These are phyloP conservation scores for Apteryx mantelli DNA, from an alignment of 2,113 vertebrate genomes.

Conservation along the genomic window DNA sequence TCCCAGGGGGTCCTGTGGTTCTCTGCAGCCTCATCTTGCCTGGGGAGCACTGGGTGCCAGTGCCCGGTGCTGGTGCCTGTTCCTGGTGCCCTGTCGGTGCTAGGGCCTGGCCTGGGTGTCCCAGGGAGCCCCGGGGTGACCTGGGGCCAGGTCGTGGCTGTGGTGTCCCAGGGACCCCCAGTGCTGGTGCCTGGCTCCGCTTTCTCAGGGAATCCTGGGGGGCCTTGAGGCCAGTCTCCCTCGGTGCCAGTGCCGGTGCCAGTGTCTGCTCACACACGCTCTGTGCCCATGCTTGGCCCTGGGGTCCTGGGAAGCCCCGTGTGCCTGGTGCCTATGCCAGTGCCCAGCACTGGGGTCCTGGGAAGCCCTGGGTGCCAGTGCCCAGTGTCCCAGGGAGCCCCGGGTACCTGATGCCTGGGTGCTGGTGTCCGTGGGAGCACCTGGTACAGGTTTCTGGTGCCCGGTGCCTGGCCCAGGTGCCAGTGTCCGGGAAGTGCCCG, in stretches of 20 bases:
- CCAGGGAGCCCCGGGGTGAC: neutral
- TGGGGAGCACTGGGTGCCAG: neutral
- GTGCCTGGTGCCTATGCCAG: neutral
- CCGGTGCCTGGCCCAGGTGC: neutral
- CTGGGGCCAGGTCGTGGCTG: neutral
- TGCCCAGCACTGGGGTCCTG: neutral
- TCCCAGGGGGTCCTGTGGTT: neutral
- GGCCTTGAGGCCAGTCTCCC: neutral
- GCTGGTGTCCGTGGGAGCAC: neutral
- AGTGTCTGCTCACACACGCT: neutral
- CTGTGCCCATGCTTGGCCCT: neutral
- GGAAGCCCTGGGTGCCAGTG: too few relatives aligned
- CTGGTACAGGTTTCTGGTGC: neutral
- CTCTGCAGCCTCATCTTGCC: neutral
- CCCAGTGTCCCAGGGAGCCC: neutral
- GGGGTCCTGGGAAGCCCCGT: neutral
- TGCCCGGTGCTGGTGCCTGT: neutral
- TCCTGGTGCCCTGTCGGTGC: neutral
- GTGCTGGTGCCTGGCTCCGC: neutral
- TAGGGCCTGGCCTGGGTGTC: neutral
- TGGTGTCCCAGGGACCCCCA: neutral
- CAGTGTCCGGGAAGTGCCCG: neutral
- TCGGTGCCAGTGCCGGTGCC: neutral
- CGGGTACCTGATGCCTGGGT: neutral
- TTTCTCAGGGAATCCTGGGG: neutral